A percentile compares a stretch with the other conserved stretches of the same genome.
These are phyloP conservation scores for Todiramphus chloris DNA, from an alignment of 2,113 vertebrate species.

Conservation along the genomic window DNA sequence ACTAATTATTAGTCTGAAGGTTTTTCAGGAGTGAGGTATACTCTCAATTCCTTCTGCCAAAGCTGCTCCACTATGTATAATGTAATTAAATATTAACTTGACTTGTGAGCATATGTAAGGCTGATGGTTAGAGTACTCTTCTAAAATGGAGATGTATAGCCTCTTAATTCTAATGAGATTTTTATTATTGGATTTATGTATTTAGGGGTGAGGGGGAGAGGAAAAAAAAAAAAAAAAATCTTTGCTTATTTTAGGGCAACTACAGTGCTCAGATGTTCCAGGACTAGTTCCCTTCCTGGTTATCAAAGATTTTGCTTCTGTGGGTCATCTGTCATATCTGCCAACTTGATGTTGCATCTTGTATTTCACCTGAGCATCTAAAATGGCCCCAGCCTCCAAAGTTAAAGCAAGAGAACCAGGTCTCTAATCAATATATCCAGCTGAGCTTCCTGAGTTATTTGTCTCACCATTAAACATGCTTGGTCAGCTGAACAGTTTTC, in stretches of 20 bases:
- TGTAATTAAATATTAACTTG: background rate
- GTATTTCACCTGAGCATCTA: background rate
- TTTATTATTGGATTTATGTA: background rate
- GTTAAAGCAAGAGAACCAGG: background rate
- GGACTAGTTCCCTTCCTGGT: background rate
- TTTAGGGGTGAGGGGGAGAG: fast-evolving
- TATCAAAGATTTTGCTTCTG: background rate
- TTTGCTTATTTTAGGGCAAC: background rate
- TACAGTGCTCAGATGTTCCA: background rate
- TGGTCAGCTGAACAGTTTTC: background rate
- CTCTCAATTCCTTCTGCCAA: background rate
- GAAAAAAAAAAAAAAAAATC: background rate
- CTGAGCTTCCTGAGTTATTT: background rate
- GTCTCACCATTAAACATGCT: background rate
- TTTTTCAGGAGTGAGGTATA: background rate
- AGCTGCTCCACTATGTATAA: background rate
- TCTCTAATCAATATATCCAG: background rate
- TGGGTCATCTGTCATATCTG: background rate
- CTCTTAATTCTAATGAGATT: background rate
- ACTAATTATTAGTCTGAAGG: background rate
- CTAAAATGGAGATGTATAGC: background rate
- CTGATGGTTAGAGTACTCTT: background rate
- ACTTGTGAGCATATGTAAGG: background rate
- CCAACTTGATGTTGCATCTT: background rate
- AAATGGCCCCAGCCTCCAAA: background rate